Evolutionary conservation across 2,797 vertebrate genomes (phyloP), one percentile per base, ranked within the genome.

Genomic region (Anomalospiza imberbis): DNA sequence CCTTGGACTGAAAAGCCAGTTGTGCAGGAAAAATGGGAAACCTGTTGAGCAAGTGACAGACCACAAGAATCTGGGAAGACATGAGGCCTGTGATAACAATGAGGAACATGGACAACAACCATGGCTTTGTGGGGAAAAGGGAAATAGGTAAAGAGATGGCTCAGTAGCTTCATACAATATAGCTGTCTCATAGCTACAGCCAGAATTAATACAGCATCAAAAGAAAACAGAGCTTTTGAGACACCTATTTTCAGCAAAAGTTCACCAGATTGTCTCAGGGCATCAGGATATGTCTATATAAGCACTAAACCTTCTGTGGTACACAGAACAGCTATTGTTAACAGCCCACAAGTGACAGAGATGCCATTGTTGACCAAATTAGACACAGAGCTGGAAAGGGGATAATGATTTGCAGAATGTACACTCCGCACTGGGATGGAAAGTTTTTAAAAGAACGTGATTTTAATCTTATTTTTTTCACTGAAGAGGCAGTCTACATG

Each of bases 11-110:
- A 89, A 95, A 95, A 94, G 38, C 77, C 85, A 84, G 66, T 55
- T 75, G 85, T 51, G 83, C 42, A 96, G 93, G 77, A 60, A 88
- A 96, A 96, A 81, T 67, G 47, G 63, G 90, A 68, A 91, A 72
- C 58, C 73, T 58, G 62, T 48, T 51, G 83, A n/a, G 70, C 66
- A 66, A 63, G 62, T 71, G 83, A 58, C 78, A 94, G 93, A 91
- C 71, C 65, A 87, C 10, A 74, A 70, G 47, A 85, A 85, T 71
- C 6, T 44, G 44, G 50, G 91, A 81, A 50, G 73, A 72, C 29
- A 65, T 26, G 70, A 94, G 26, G 55, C 65, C 68, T 66, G 68
- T 34, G 42, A 21, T 26, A 78, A 76, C 0, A 4, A 73, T 17
- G 40, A 63, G 76, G 58, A 92, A 81, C 60, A 75, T 1, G 28